phyloP scores from a whole-genome alignment of 2,888 invertebrate species.

The Alviniconcha strummeri region DNA sequence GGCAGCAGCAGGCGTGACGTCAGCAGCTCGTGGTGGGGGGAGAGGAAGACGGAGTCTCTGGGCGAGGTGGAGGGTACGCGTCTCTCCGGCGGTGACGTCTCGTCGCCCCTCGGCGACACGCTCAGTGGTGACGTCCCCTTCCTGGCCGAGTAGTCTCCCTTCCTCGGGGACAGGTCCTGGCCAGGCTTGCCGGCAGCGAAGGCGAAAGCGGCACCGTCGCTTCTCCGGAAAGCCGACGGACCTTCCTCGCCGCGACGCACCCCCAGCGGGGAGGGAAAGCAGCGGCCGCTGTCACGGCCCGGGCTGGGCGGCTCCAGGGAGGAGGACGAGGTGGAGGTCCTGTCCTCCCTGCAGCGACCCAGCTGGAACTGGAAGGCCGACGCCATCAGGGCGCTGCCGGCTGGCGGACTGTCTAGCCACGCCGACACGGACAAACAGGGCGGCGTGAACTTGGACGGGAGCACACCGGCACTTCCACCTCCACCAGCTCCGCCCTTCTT shows the following conservation, averaged over 20 bases:
- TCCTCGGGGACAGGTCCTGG: not conserved
- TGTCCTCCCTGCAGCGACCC: constrained; percentile 2
- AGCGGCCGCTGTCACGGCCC: not conserved
- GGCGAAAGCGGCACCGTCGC: not conserved
- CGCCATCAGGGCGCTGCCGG: not conserved
- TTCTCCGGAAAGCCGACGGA: constrained; percentile 23
- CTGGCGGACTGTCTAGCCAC: not conserved
- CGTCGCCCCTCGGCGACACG: not conserved
- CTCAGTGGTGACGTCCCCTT: not conserved
- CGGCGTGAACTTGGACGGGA: constrained; percentile 1
- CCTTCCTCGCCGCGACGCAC: constrained; percentile 4
- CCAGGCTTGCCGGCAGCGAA: not conserved
- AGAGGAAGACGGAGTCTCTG: not conserved
- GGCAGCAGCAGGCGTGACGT: not conserved
- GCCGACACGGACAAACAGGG: constrained; percentile 21
- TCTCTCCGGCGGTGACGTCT: not conserved
- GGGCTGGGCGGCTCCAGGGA: not conserved
- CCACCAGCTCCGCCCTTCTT: no score
- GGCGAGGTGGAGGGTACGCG: not conserved
- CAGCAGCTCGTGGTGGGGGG: not conserved
- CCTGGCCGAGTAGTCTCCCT: no score
- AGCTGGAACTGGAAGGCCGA: not conserved
- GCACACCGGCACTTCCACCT: not conserved
- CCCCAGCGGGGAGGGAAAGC: constrained; percentile 1
- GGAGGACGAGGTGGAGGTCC: not conserved